Conservation (phyloP, 2,797 vertebrate genomes). For the Sitta carolinensis region DNA sequence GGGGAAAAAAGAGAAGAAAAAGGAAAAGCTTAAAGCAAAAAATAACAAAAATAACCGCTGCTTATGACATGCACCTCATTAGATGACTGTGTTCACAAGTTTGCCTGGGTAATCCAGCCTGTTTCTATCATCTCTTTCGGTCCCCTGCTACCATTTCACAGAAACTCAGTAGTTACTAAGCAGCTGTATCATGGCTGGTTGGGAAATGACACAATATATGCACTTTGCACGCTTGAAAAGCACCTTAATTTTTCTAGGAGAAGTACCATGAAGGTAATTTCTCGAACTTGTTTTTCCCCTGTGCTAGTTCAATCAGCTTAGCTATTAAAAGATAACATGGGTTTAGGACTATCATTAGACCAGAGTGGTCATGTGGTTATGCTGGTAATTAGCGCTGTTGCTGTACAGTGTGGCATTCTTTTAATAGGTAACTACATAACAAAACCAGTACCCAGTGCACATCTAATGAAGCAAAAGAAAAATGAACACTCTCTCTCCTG, state of each 20-base stretch:
- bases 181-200: background rate
- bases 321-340: slow-evolving; percentile 48
- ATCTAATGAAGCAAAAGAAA: background rate
- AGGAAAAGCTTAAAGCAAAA: background rate
- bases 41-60: background rate
- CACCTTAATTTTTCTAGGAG: slow-evolving; percentile 14
- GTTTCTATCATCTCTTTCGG: background rate
- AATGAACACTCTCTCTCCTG: background rate
- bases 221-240: background rate
- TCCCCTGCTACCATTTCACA: background rate
- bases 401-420: background rate
- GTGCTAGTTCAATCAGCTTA: slow-evolving; percentile 52
- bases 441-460: background rate
- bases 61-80: background rate
- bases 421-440: slow-evolving; percentile 10
- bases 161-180: background rate
- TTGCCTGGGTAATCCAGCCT: background rate
- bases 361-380: slow-evolving; percentile 25
- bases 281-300: slow-evolving; percentile 33
- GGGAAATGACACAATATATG: background rate
- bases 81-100: background rate
- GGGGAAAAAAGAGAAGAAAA: background rate
- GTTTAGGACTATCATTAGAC: slow-evolving; percentile 48
- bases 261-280: background rate
- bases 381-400: slow-evolving; percentile 16